Percentiles rank a stretch among this genome's conserved stretches.
Evolutionary conservation across 2,113 vertebrate genomes (phyloP).

Genomic region (Amphiprion percula): DNA sequence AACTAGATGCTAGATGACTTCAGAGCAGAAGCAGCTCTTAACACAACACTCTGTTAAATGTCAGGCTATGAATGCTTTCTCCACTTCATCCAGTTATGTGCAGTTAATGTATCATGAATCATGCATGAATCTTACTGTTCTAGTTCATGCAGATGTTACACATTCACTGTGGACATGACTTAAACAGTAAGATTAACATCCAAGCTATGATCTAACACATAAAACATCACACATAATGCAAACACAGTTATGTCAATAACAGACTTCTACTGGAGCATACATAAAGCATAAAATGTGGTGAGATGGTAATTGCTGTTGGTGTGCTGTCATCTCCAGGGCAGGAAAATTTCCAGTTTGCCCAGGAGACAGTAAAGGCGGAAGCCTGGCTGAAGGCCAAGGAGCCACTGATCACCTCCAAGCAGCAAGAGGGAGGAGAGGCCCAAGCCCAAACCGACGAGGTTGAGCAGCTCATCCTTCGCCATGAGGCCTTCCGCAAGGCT

Average conservation of each 20-base stretch:
- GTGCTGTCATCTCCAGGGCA: conserved; percentile 82
- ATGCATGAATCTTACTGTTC: conserved; percentile 32
- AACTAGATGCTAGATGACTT: background rate
- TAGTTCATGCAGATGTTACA: conserved; percentile 15
- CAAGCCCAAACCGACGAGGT: conserved; percentile 91
- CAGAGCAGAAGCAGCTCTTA: conserved; percentile 18
- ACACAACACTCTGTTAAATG: conserved; percentile 33
- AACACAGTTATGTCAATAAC: background rate
- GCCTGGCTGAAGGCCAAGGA: conserved; percentile 93
- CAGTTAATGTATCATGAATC: conserved; percentile 31
- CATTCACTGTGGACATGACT: background rate
- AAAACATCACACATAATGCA: background rate
- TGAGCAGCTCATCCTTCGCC: conserved; percentile 94
- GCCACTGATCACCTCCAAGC: conserved; percentile 83
- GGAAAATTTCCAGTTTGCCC: conserved; percentile 90
- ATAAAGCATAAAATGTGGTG: conserved; percentile 10
- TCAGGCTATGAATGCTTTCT: conserved; percentile 30
- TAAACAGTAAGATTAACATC: background rate
- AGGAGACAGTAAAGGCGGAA: conserved; percentile 89
- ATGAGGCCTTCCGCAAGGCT: conserved; percentile 93
- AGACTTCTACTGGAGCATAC: background rate
- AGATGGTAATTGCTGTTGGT: conserved; percentile 34
- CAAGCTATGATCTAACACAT: background rate
- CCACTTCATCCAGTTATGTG: conserved; percentile 5
- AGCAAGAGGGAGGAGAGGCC: conserved; percentile 82